Conservation (phyloP, 2,797 vertebrate genomes). For the Phoebastria nigripes region DNA sequence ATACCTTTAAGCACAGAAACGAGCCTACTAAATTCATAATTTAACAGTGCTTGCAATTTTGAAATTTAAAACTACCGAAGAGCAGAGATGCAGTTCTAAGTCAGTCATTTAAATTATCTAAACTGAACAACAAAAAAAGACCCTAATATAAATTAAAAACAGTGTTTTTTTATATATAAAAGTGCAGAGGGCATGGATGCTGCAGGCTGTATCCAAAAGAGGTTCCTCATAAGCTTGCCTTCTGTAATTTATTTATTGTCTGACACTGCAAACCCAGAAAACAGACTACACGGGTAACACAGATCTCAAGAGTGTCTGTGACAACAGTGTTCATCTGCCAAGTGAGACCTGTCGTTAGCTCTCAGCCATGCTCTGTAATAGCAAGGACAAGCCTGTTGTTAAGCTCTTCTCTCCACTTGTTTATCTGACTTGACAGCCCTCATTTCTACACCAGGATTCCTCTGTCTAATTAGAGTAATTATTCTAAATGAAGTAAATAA, state of each 20-base stretch:
- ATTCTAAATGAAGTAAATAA: constrained; percentile 17
- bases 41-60: neutral
- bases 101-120: neutral
- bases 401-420: neutral
- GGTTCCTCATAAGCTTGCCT: neutral
- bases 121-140: neutral
- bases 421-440: neutral
- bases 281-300: neutral
- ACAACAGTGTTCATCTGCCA: neutral
- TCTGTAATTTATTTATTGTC: neutral
- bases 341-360: neutral
- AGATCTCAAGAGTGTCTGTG: neutral
- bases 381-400: constrained; percentile 4
- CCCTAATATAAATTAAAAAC: neutral
- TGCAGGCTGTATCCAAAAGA: neutral
- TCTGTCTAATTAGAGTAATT: constrained; percentile 26
- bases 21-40: neutral
- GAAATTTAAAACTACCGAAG: neutral
- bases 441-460: constrained; percentile 16
- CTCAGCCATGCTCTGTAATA: neutral
- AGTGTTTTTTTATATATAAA: neutral
- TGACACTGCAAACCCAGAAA: neutral
- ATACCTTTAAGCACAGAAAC: neutral
- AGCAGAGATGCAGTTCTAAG: neutral
- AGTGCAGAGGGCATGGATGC: neutral